A percentile compares a stretch with the other conserved stretches of the same genome.
Evolutionary conservation across 1,140 invertebrate genomes (phyloP).

Genomic region (Euura saliciscinereae): DNA sequence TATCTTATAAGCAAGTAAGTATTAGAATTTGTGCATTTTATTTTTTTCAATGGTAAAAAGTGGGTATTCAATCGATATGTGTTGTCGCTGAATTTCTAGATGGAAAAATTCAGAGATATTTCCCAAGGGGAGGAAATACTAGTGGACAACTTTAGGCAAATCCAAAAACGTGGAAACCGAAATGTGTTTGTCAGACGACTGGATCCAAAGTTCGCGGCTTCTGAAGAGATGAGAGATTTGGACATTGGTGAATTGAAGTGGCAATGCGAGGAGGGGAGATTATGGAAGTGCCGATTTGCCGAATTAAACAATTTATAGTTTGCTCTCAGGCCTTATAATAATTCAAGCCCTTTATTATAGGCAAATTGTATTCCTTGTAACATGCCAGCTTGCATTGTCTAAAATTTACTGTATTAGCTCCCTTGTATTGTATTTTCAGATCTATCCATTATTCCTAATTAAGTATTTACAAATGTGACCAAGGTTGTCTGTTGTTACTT

Average conservation of each 20-base stretch:
- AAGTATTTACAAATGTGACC: no score
- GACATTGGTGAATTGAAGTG: slow-evolving; percentile 38
- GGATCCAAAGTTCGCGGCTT: slow-evolving; percentile 15
- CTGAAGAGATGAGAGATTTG: slow-evolving; percentile 25
- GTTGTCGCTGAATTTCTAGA: slow-evolving; percentile 51
- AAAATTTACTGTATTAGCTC: no score
- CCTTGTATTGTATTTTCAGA: no score
- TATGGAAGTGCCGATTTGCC: no score
- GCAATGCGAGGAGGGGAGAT: slow-evolving; percentile 9
- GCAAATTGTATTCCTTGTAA: no score
- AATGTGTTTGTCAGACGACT: slow-evolving; percentile 62
- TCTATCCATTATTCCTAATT: no score
- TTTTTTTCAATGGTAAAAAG: background rate
- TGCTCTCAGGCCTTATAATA: no score
- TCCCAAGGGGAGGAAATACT: slow-evolving; percentile 62
- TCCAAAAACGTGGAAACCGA: slow-evolving; percentile 69
- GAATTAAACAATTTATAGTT: no score
- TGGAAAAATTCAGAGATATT: slow-evolving; percentile 68
- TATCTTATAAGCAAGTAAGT: slow-evolving; percentile 80
- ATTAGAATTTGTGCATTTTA: background rate
- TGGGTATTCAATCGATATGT: background rate
- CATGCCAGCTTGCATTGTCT: no score
- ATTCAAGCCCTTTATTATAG: no score
- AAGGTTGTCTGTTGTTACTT: no score
- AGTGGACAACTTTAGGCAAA: slow-evolving; percentile 51